phyloP scores from a whole-genome alignment of 2,113 vertebrate species.

The Origma solitaria region DNA sequence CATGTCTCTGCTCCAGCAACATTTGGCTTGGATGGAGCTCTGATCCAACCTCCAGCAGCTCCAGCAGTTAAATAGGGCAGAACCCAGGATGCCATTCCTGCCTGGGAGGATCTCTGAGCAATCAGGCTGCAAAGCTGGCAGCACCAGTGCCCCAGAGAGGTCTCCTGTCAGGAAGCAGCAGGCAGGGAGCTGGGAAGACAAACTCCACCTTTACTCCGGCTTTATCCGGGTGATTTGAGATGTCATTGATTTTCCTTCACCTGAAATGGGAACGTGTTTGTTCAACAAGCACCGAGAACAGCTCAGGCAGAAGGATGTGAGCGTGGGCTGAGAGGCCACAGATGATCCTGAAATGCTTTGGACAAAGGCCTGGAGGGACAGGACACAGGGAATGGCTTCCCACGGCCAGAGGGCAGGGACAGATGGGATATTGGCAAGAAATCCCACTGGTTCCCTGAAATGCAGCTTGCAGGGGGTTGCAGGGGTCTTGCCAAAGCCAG shows the following conservation, averaged over 20 bases:
- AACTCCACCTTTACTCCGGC: neutral
- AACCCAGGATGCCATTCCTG: rapidly evolving
- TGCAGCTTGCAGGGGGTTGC: neutral
- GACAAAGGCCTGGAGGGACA: neutral
- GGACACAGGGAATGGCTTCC: neutral
- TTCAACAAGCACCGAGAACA: neutral
- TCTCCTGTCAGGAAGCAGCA: neutral
- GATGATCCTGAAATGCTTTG: neutral
- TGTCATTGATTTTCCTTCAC: neutral
- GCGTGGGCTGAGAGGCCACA: neutral
- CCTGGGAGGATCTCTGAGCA: neutral
- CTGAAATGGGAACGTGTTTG: neutral
- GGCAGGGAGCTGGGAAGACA: neutral
- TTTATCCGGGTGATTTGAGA: neutral
- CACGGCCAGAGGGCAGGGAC: neutral
- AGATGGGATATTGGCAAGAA: neutral
- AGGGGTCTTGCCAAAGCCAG: neutral
- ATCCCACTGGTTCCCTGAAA: no score
- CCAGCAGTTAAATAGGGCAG: neutral
- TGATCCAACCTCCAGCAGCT: neutral
- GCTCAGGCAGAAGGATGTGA: neutral
- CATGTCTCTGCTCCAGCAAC: neutral
- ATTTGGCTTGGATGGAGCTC: neutral
- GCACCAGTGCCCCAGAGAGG: rapidly evolving
- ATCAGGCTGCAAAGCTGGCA: neutral